A percentile compares a stretch with the other conserved stretches of the same genome.
These are phyloP conservation scores for Chironomus striatipennis DNA, from an alignment of 1,140 invertebrate species.

Conservation along the genomic window DNA sequence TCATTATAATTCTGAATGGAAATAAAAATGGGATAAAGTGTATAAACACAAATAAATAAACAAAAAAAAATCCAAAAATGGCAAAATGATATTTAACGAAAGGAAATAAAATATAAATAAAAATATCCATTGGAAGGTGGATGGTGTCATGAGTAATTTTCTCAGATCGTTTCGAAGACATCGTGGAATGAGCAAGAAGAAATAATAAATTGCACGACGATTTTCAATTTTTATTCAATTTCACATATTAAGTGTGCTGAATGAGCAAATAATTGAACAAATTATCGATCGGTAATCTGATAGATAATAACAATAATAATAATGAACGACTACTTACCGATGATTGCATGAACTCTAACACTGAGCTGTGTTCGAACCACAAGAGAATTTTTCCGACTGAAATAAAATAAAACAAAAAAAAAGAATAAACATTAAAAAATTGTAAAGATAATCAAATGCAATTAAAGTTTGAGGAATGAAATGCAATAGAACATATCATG, in stretches of 20 bases:
- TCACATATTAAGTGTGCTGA: not conserved
- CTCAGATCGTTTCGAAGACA: too few relatives aligned
- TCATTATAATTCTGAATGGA: too few relatives aligned
- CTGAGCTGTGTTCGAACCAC: slow-evolving; percentile 93
- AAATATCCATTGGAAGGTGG: not conserved
- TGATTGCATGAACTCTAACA: slow-evolving; percentile 93
- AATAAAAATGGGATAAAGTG: too few relatives aligned
- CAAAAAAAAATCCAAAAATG: too few relatives aligned
- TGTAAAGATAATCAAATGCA: slow-evolving; percentile 27
- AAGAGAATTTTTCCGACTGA: slow-evolving; percentile 93
- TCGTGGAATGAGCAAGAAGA: too few relatives aligned
- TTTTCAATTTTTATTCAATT: not conserved
- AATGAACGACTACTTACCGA: slow-evolving; percentile 63
- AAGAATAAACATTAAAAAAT: too few relatives aligned
- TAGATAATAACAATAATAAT: not conserved
- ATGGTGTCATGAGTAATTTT: slow-evolving; percentile 1
- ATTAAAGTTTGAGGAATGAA: slow-evolving; percentile 26
- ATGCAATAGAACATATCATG: not conserved
- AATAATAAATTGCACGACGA: too few relatives aligned
- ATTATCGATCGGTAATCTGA: not conserved
- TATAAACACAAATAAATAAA: too few relatives aligned
- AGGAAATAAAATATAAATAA: too few relatives aligned
- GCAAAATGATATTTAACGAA: slow-evolving; percentile 2
- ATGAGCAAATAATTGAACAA: not conserved
- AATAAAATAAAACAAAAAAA: slow-evolving; percentile 53